These are phyloP conservation scores for Oxytorus armatus DNA, from an alignment of 2,888 invertebrate genomes.

Conservation along the genomic window DNA sequence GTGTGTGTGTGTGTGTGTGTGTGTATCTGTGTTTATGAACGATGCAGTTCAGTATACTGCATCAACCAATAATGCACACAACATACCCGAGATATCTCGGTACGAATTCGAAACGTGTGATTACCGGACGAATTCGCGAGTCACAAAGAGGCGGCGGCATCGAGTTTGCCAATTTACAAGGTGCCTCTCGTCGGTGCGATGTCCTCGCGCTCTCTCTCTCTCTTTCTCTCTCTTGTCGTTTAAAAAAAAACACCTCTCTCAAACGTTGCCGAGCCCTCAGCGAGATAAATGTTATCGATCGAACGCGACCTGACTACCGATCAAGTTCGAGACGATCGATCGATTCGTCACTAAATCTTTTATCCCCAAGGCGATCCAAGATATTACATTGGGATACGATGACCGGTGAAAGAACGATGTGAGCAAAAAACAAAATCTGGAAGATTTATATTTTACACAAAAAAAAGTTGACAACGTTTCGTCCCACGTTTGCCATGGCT, in stretches of 20 bases:
- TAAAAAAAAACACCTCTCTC: slow-evolving; percentile 42
- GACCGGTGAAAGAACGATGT: too few species aligned
- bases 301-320: slow-evolving; percentile 22
- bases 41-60: background rate
- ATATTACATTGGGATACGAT: too few species aligned
- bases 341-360: background rate
- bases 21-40: background rate
- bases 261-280: slow-evolving; percentile 19
- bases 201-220: background rate
- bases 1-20: background rate
- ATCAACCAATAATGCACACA: background rate
- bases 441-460: too few species aligned
- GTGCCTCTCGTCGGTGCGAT: slow-evolving; percentile 38
- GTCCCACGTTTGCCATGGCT: slow-evolving; percentile 23
- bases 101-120: slow-evolving; percentile 57
- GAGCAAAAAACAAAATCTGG: too few species aligned
- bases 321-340: slow-evolving; percentile 7
- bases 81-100: background rate
- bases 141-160: slow-evolving; percentile 3
- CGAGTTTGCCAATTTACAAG: slow-evolving; percentile 56
- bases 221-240: slow-evolving; percentile 29
- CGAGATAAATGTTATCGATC: slow-evolving; percentile 29
- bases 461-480: background rate
- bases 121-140: slow-evolving; percentile 67
- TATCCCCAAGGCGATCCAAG: too few species aligned